These are phyloP conservation scores for Serilophus lunatus DNA, from an alignment of 2,113 vertebrate species.

Conservation along the genomic window DNA sequence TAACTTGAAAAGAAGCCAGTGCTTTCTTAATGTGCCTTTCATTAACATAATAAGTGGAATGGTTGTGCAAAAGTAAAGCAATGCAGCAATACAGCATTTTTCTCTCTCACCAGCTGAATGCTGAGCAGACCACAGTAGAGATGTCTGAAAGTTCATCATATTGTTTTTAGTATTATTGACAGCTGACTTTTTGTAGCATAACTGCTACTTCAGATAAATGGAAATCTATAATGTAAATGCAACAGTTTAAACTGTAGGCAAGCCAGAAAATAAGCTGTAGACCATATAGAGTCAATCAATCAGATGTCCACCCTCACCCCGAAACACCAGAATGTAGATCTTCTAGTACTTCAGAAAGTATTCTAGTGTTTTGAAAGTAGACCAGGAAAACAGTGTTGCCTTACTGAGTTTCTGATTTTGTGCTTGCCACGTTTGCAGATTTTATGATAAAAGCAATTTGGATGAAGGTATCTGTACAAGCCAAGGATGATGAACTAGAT, in stretches of 20 bases:
- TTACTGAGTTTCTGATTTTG: background rate
- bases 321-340: background rate
- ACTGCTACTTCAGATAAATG: background rate
- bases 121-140: background rate
- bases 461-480: background rate
- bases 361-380: background rate
- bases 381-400: background rate
- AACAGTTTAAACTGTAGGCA: background rate
- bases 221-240: background rate
- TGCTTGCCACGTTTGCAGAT: background rate
- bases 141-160: background rate
- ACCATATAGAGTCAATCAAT: background rate
- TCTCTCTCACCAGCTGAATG: background rate
- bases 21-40: background rate
- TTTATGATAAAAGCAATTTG: background rate
- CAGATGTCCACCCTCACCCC: accelerated
- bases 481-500: background rate
- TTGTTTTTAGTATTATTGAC: background rate
- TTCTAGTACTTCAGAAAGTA: background rate
- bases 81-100: background rate
- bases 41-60: background rate
- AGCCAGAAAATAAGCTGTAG: background rate
- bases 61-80: background rate
- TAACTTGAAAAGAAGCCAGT: background rate
- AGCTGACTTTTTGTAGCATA: background rate